Base-by-base conservation (phyloP, 2,888 invertebrate genomes). In the Chloromyia formosa region DNA sequence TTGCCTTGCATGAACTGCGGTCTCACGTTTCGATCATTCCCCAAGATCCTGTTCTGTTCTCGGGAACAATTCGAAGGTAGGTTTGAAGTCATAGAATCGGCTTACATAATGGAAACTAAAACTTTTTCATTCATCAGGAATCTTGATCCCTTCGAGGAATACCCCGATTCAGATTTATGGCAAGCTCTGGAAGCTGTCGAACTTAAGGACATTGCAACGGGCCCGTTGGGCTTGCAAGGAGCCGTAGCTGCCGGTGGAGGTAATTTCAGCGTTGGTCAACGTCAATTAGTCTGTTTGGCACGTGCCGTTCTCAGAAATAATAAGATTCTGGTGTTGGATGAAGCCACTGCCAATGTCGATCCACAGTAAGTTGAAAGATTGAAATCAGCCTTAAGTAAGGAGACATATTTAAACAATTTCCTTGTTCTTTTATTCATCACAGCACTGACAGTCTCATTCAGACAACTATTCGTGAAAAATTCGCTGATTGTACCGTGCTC, bases 241-340 rank as follows among this genome's bases (percentile, higher is more conserved):
- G 82, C 85, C 49, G 87, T 90, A 35, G 82, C 86, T 0, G 89
- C 89, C 79, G 87, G 88, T 16, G 89, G 90, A 0, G 82, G 86
- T n/a, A 89, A 90, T 80, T 88, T 88, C 77, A 90, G 89, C 77
- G 89, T 90, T 7, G 91, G 91, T 0, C 90, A 91, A 81, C 82
- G 89, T 12, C 91, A 91, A 80, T 86, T 95, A 27, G 89, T 95
- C 68, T 95, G 95, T 82, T 87, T 95, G 66, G 95, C 94, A 0
- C 87, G 95, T 72, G 94, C 95, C 35, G 91, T 95, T 78, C 86
- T 95, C 49, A 87, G 92, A 42, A 91, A 91, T 73, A 94, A 94
- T 82, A 90, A 89, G 78, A 90, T 95, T 78, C 87, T 95, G 0
- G 91, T 95, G 80, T 81, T 91, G 62, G 90, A 91, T 79, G 91